These are phyloP conservation scores for Acanthosepion esculentum DNA, from an alignment of 2,888 invertebrate species.

Conservation along the genomic window DNA sequence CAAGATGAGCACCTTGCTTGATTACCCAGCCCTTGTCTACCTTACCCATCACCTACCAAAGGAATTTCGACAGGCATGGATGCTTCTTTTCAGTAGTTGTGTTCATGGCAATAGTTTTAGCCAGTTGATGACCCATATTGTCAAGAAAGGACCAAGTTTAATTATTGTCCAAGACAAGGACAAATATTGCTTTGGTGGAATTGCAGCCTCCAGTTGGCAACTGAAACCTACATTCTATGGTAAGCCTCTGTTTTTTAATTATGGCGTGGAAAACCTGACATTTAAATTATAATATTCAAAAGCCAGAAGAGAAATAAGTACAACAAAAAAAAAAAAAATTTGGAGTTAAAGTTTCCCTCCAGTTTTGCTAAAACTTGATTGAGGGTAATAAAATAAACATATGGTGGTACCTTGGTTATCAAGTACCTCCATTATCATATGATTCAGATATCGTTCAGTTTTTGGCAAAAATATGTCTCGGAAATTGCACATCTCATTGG, in stretches of 20 bases:
- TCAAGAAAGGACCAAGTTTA: constrained; percentile 79
- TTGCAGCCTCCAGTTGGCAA: constrained; percentile 86
- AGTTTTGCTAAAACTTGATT: too few species aligned
- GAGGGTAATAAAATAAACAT: too few species aligned
- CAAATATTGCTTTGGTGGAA: constrained; percentile 92
- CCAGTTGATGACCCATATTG: constrained; percentile 76
- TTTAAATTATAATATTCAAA: too few species aligned
- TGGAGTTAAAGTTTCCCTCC: too few species aligned
- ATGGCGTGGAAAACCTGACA: too few species aligned
- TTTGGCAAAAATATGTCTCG: too few species aligned
- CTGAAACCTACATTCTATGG: constrained; percentile 86
- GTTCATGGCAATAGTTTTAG: constrained; percentile 87
- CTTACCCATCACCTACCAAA: constrained; percentile 86
- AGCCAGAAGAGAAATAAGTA: too few species aligned
- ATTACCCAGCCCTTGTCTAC: constrained; percentile 64
- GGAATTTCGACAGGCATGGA: constrained; percentile 86
- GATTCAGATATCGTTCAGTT: too few species aligned
- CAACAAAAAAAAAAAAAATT: too few species aligned
- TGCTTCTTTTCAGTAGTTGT: constrained; percentile 82
- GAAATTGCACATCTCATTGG: too few species aligned
- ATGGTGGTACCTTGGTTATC: too few species aligned
- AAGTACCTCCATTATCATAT: too few species aligned
- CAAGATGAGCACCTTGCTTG: constrained; percentile 62
- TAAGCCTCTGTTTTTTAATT: constrained; percentile 56
- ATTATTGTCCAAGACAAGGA: constrained; percentile 85